Base-by-base conservation (phyloP, 2,113 vertebrate species). In the Marcusenius ussheri region DNA sequence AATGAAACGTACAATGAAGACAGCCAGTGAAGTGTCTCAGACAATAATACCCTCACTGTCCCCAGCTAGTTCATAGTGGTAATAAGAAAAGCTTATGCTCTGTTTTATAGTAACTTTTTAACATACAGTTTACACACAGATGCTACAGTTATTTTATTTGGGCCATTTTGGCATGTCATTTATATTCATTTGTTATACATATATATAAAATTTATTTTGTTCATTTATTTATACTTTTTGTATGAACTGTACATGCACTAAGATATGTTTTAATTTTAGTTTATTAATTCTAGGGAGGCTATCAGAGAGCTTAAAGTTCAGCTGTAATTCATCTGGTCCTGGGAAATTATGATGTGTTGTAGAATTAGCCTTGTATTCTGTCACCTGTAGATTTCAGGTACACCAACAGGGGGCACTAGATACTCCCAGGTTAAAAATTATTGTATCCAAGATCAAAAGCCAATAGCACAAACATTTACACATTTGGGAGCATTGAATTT, bases 331-430 rank as follows among this genome's bases (percentile, higher is more conserved):
- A 77, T 80, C 35, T 19, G 13, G 17, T 80, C 17, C 31, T 80
- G 15, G 13, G 15, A 80, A 80, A 80, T 39, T 31, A 13, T 27
- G 8, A 27, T 70, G 62, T 39, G 74, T 42, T 80, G 15, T 80
- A 42, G 5, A 80, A 80, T 42, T 39, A 19, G 35, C 74, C 74
- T 80, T 42, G 74, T 42, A 8, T 80, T 80, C 10, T 80, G 74
- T 19, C 74, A 80, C 74, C 13, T 80, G 74, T 80, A 80, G 74
- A 42, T 35, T 80, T 80, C 31, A 80, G 74, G 53, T 58, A 62
- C 58, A 27, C 88, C 88, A 89, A 66, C 10, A 51, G 66, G 88
- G 88, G 66, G 88, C 62, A 89, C 45, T 77, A 89, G 62, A 50
- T 46, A 80, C 46, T 49, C 66, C 66, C 42, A 47, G 19, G 45